Evolutionary conservation across 2,888 invertebrate species (phyloP).

Genomic region (Mermis nigrescens): DNA sequence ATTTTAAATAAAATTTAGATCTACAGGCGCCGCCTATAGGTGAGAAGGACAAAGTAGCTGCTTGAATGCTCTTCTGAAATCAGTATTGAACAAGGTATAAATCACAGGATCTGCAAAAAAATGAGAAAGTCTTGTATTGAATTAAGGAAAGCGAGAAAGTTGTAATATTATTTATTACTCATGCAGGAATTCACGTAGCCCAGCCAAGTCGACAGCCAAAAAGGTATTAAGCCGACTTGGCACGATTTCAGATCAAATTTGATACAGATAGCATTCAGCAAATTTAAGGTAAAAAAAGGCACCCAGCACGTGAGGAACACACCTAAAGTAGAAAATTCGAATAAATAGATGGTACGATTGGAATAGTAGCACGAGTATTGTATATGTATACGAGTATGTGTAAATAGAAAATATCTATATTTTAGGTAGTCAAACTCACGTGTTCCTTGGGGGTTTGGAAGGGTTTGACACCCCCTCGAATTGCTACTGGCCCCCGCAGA

Average conservation of each 20-base stretch:
- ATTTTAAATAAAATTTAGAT: too few relatives aligned
- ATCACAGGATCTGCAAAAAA: constrained; percentile 50
- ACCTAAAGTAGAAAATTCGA: constrained; percentile 59
- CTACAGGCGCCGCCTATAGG: too few relatives aligned
- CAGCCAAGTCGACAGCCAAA: constrained; percentile 86
- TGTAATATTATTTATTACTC: constrained; percentile 46
- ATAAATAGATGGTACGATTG: too few relatives aligned
- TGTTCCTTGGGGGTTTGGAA: too few relatives aligned
- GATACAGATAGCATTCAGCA: constrained; percentile 84
- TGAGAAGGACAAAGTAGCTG: constrained; percentile 34
- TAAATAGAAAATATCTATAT: too few relatives aligned
- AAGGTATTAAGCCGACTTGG: constrained; percentile 38
- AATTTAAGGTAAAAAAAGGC: constrained; percentile 94
- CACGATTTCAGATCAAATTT: constrained; percentile 39
- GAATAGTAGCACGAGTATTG: too few relatives aligned
- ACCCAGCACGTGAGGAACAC: constrained; percentile 96
- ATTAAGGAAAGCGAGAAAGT: constrained; percentile 83
- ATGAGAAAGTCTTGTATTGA: constrained; percentile 37
- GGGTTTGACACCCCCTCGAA: too few relatives aligned
- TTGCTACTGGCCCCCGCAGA: too few relatives aligned
- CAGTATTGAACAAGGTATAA: constrained; percentile 82
- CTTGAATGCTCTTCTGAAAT: constrained; percentile 65
- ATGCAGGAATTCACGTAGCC: constrained; percentile 67
- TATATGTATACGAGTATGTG: too few relatives aligned
- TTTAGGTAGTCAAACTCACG: too few relatives aligned